These are phyloP conservation scores for Acanthoscelides obtectus DNA, from an alignment of 2,888 invertebrate species.

Conservation along the genomic window DNA sequence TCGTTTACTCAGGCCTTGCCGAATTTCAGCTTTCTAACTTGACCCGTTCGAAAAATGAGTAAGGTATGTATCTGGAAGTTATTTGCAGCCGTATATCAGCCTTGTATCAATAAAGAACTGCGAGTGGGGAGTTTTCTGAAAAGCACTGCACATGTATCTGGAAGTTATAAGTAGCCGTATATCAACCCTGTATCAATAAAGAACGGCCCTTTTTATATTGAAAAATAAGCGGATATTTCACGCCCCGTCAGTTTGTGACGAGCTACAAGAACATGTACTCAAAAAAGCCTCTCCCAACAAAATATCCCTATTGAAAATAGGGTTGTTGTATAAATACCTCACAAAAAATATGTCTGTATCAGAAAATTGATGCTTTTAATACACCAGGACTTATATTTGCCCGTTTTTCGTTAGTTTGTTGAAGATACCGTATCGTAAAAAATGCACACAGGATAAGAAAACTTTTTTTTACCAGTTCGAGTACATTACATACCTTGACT, in stretches of 20 bases:
- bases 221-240: background rate
- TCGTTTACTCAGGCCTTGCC: too few species aligned
- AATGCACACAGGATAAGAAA: background rate
- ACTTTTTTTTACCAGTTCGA: background rate
- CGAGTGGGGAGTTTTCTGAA: too few species aligned
- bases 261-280: background rate
- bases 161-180: background rate
- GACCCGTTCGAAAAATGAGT: too few species aligned
- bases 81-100: too few species aligned
- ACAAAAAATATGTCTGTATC: background rate
- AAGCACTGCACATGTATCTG: background rate
- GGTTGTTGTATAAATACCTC: background rate
- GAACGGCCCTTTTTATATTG: background rate
- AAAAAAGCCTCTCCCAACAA: background rate
- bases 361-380: background rate
- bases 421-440: background rate
- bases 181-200: background rate
- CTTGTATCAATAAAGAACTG: too few species aligned
- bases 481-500: too few species aligned
- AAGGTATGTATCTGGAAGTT: too few species aligned
- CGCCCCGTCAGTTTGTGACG: background rate
- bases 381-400: background rate
- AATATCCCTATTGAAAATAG: background rate
- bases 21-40: too few species aligned
- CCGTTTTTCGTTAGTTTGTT: background rate